phyloP scores from a whole-genome alignment of 2,797 vertebrate species.

The Tinamus major region DNA sequence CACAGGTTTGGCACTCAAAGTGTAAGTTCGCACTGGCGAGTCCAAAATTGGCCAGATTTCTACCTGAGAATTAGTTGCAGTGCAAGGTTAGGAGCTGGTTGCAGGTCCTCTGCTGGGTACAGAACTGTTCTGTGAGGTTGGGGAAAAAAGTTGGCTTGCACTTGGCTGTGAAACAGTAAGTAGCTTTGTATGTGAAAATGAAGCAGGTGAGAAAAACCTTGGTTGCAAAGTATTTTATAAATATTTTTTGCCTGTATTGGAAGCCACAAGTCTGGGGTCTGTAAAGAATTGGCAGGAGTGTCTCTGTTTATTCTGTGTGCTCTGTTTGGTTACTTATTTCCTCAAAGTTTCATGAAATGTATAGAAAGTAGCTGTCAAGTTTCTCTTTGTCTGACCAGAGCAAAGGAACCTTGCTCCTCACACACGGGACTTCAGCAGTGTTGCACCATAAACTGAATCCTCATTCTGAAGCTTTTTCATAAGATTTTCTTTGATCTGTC shows the following conservation, averaged over 20 bases:
- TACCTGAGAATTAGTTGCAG: fast-evolving
- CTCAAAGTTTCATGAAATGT: background rate
- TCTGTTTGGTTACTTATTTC: background rate
- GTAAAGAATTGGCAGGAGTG: background rate
- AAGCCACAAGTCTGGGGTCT: background rate
- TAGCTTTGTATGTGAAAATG: background rate
- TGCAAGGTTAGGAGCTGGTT: background rate
- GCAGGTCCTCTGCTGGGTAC: background rate
- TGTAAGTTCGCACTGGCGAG: background rate
- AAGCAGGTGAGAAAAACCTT: background rate
- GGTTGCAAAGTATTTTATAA: background rate
- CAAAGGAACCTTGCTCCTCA: background rate
- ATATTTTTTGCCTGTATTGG: background rate
- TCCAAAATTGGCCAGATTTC: background rate
- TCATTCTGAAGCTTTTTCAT: background rate
- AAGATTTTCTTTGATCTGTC: conserved; percentile 16
- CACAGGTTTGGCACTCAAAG: background rate
- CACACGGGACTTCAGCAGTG: background rate
- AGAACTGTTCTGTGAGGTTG: background rate
- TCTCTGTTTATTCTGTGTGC: background rate
- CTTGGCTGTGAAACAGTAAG: background rate
- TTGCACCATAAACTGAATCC: background rate
- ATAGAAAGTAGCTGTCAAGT: background rate
- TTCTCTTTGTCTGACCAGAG: background rate
- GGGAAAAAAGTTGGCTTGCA: background rate